phyloP scores from a whole-genome alignment of 2,113 vertebrate genomes.

The Athene noctua region DNA sequence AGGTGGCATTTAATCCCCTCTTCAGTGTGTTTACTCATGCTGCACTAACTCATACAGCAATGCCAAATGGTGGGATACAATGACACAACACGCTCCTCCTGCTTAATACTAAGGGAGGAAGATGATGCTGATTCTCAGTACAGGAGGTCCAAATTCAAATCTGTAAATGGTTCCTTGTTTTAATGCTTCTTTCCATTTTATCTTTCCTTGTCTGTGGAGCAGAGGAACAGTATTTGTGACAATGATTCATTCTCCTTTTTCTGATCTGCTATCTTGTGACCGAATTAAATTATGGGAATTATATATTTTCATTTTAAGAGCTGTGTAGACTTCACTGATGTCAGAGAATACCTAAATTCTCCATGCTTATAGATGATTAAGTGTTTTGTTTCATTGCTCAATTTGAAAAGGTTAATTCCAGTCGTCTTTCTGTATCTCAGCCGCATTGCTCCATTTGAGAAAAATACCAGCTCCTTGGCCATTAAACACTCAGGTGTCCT shows the following conservation, averaged over 20 bases:
- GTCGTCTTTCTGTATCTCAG: not conserved
- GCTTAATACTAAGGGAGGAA: not conserved
- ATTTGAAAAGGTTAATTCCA: not conserved
- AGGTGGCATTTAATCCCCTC: not conserved
- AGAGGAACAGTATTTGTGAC: not conserved
- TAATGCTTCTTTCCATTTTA: not conserved
- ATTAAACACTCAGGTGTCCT: not conserved
- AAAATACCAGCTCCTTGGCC: not conserved
- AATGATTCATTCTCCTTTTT: not conserved
- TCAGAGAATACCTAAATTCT: not conserved
- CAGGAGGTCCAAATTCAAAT: not conserved
- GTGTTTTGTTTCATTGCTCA: not conserved
- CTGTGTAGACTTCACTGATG: not conserved
- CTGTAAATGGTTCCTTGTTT: not conserved
- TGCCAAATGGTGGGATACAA: not conserved
- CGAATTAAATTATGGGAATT: not conserved
- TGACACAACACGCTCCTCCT: not conserved
- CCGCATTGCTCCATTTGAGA: not conserved
- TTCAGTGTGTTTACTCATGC: not conserved
- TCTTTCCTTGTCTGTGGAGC: not conserved
- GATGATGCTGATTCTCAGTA: not conserved
- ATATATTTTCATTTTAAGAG: not conserved
- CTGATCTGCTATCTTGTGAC: constrained; percentile 10
- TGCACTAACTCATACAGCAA: not conserved
- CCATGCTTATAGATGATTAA: not conserved